Percentiles rank a stretch among this genome's conserved stretches.
Evolutionary conservation across 1,140 invertebrate species (phyloP).

Genomic region (Drosophila suzukii): DNA sequence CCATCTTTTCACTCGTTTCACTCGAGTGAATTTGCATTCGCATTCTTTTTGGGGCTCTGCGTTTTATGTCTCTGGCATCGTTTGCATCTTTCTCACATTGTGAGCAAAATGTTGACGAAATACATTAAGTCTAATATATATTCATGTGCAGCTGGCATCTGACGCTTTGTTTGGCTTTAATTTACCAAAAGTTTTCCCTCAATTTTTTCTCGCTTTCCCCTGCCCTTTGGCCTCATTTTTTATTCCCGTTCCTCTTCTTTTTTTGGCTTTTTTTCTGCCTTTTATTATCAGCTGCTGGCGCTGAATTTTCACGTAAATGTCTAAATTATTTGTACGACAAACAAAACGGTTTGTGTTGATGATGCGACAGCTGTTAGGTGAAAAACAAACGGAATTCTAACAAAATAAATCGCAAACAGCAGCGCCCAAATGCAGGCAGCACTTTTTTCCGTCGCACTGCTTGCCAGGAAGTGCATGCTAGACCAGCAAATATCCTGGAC

Average conservation of each 20-base stretch:
- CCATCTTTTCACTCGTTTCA: slow-evolving; percentile 18
- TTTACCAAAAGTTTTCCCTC: slow-evolving; percentile 29
- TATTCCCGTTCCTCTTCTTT: neutral
- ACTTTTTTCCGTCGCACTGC: slow-evolving; percentile 3
- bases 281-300: slow-evolving; percentile 37
- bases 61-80: slow-evolving; percentile 48
- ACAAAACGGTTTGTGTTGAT: slow-evolving; percentile 40
- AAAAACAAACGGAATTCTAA: slow-evolving; percentile 16
- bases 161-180: slow-evolving; percentile 53
- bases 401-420: slow-evolving; percentile 10
- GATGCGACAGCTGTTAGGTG: slow-evolving; percentile 28
- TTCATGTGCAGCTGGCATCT: slow-evolving; percentile 56
- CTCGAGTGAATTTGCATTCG: slow-evolving; percentile 41
- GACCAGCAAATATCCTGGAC: too few relatives aligned
- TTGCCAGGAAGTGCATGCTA: slow-evolving; percentile 8
- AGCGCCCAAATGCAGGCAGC: slow-evolving; percentile 18
- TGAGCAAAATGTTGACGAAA: slow-evolving; percentile 60
- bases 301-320: slow-evolving; percentile 46
- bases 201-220: slow-evolving; percentile 20
- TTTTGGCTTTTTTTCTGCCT: slow-evolving; percentile 4
- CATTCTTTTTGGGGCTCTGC: slow-evolving; percentile 33
- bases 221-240: neutral
- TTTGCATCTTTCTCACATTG: slow-evolving; percentile 40
- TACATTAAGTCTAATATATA: slow-evolving; percentile 70
- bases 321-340: slow-evolving; percentile 67